phyloP scores from a whole-genome alignment of 1,140 invertebrate species.

The Theocolax elegans region DNA sequence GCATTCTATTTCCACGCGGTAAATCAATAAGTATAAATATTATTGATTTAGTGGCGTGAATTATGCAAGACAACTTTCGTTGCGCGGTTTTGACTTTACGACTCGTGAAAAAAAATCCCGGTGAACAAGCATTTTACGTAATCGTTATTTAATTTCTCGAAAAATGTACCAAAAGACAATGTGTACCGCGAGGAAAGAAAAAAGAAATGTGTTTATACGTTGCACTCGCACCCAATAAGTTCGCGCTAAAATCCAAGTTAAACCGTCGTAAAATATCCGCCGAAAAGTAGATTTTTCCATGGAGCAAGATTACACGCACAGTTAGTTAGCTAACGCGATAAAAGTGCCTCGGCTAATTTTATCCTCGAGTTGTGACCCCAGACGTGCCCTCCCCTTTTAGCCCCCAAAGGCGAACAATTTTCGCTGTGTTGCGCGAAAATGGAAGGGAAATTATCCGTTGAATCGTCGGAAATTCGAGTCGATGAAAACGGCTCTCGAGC shows the following conservation, averaged over 20 bases:
- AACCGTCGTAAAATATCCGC: too few relatives aligned
- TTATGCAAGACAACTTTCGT: not conserved
- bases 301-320: too few relatives aligned
- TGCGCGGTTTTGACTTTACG: not conserved
- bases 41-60: not conserved
- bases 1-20: too few relatives aligned
- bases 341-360: conserved; percentile 8
- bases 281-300: not conserved
- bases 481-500: not conserved
- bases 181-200: too few relatives aligned
- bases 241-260: not conserved
- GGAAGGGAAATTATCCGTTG: conserved; percentile 13
- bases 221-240: too few relatives aligned
- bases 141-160: too few relatives aligned
- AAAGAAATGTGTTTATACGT: too few relatives aligned
- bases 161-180: too few relatives aligned
- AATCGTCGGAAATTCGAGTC: conserved; percentile 25
- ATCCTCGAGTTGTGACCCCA: conserved; percentile 4
- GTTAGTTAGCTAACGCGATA: not conserved
- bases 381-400: too few relatives aligned
- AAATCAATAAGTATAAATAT: not conserved
- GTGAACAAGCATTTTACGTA: too few relatives aligned
- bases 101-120: too few relatives aligned
- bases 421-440: not conserved
- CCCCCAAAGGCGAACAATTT: conserved; percentile 1